Percentiles rank a stretch among this genome's conserved stretches.
These are phyloP conservation scores for Ricordea florida DNA, from an alignment of 92 coral and sea anemone genomes.

Conservation along the genomic window DNA sequence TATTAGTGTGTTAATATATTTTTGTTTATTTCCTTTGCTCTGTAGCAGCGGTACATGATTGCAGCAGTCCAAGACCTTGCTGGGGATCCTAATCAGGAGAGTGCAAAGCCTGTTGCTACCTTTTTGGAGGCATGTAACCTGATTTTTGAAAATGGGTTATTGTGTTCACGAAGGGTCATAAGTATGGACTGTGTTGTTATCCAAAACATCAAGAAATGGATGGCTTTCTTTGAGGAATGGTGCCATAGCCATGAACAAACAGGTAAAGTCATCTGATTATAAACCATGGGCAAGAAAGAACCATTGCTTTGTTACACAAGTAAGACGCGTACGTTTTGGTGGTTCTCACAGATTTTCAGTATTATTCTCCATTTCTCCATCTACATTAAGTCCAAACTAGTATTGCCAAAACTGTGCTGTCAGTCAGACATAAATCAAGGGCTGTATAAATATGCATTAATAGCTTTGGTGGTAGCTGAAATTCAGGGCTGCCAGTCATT, in stretches of 20 bases:
- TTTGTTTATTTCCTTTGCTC: neutral
- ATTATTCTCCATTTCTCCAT: neutral
- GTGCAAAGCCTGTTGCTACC: neutral
- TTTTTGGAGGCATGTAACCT: conserved; percentile 32
- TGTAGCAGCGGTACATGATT: conserved; percentile 30
- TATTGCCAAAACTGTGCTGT: neutral
- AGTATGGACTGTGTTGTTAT: neutral
- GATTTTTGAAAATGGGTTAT: conserved; percentile 25
- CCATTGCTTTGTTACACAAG: no score
- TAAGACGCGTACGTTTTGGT: no score
- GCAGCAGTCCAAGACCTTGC: conserved; percentile 6
- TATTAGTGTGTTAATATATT: no score
- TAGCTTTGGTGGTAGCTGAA: neutral
- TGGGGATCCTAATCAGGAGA: neutral
- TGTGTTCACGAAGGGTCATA: neutral
- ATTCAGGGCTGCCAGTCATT: conserved; percentile 1
- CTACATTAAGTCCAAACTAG: neutral
- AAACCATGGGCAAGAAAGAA: neutral
- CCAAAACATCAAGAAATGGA: conserved; percentile 10
- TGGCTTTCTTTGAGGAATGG: conserved; percentile 28
- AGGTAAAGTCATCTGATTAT: no score
- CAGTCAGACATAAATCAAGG: neutral
- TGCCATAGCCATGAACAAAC: conserved; percentile 11
- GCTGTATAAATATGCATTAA: neutral
- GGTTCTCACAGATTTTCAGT: neutral